A percentile compares a stretch with the other conserved stretches of the same genome.
Conservation (phyloP, 2,113 vertebrate genomes). For the Sylvilagus bachmani region DNA sequence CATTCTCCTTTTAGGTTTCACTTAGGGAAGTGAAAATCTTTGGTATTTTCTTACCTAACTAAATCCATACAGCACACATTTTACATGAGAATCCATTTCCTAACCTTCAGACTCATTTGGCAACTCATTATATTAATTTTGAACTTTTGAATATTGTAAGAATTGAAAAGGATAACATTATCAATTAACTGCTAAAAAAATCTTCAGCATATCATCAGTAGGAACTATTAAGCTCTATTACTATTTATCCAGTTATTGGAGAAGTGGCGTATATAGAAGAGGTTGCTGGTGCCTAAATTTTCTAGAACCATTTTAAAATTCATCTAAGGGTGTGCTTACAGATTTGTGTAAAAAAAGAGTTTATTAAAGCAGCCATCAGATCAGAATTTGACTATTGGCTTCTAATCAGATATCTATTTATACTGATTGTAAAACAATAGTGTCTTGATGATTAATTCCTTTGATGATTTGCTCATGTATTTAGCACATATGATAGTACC, state of each 20-base stretch:
- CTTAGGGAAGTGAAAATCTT: conserved; percentile 36
- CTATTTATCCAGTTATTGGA: not conserved
- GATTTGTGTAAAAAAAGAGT: conserved; percentile 15
- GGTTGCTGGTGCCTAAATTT: not conserved
- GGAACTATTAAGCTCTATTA: not conserved
- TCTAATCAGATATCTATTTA: not conserved
- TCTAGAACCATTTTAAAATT: conserved; percentile 58
- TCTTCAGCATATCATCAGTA: not conserved
- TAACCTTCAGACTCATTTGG: conserved; percentile 24
- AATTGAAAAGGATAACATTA: conserved; percentile 48
- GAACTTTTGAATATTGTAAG: not conserved
- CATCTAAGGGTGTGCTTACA: not conserved
- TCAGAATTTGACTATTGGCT: not conserved
- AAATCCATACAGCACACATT: not conserved
- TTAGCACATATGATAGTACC: conserved; percentile 8
- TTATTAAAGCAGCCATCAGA: conserved; percentile 31
- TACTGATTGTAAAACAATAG: conserved; percentile 39
- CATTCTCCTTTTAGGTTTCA: conserved; percentile 4
- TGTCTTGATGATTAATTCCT: conserved; percentile 27
- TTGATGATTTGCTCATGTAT: conserved; percentile 46
- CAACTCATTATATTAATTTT: conserved; percentile 52
- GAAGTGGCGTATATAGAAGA: not conserved
- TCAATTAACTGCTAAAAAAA: not conserved
- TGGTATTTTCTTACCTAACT: conserved; percentile 44
- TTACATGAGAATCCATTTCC: conserved; percentile 21